Evolutionary conservation across 2,113 vertebrate genomes (phyloP).

Genomic region (Anthoscopus minutus): DNA sequence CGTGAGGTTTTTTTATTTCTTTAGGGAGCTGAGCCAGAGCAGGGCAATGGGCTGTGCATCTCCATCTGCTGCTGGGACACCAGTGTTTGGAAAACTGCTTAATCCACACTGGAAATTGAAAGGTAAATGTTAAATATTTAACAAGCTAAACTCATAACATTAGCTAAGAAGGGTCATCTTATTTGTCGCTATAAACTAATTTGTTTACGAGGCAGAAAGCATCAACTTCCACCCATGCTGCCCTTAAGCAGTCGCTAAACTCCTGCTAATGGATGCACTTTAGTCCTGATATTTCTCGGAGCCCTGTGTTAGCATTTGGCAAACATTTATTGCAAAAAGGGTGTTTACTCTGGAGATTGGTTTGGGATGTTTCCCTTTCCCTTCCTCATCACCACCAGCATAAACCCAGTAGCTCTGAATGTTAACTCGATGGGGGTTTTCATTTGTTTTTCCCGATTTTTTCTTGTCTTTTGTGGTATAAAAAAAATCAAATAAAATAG

Average conservation of each 20-base stretch:
- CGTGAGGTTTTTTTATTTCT: neutral
- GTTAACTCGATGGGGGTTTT: neutral
- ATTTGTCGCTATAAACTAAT: conserved; percentile 9
- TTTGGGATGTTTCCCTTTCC: conserved; percentile 5
- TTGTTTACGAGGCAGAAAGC: conserved; percentile 22
- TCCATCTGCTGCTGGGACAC: conserved; percentile 17
- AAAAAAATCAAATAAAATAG: neutral
- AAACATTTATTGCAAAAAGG: conserved; percentile 12
- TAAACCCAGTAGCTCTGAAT: neutral
- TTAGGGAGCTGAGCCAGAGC: neutral
- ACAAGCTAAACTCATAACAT: neutral
- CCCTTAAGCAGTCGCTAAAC: conserved; percentile 33
- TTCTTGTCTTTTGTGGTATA: rapidly evolving
- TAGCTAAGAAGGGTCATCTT: neutral
- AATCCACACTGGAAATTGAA: conserved; percentile 11
- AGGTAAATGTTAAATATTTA: conserved; percentile 48
- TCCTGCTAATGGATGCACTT: neutral
- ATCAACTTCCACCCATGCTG: neutral
- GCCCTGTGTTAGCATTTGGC: neutral
- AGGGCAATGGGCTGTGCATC: neutral
- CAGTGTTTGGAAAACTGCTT: conserved; percentile 17
- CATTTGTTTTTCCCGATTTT: rapidly evolving
- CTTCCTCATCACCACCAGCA: neutral
- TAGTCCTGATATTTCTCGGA: neutral
- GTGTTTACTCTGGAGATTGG: conserved; percentile 8